These are phyloP conservation scores for Daktulosphaira vitifoliae DNA, from an alignment of 1,140 invertebrate species.

Conservation along the genomic window DNA sequence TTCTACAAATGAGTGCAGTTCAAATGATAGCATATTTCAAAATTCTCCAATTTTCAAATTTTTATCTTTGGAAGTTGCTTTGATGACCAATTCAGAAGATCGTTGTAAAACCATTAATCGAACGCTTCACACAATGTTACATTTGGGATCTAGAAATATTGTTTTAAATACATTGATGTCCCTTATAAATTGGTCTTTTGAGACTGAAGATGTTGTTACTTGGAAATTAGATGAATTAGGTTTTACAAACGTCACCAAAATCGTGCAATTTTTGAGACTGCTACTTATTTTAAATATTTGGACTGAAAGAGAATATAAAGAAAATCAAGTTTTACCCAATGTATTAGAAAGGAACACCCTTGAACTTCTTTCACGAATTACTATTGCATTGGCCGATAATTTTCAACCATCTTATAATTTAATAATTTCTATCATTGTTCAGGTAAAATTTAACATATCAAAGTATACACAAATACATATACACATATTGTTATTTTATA, in stretches of 20 bases:
- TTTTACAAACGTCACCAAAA: slow-evolving; percentile 20
- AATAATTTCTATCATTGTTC: slow-evolving; percentile 1
- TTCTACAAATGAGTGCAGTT: neutral
- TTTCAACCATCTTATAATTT: slow-evolving; percentile 13
- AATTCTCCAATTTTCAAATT: neutral
- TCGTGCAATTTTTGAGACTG: slow-evolving; percentile 7
- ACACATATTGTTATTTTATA: no score
- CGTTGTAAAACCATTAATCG: slow-evolving; percentile 14
- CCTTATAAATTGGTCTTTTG: slow-evolving; percentile 18
- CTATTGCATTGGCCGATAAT: slow-evolving; percentile 10
- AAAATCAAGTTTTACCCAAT: slow-evolving; percentile 9
- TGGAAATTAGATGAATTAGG: slow-evolving; percentile 20
- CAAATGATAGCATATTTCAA: neutral
- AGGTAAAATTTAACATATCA: neutral
- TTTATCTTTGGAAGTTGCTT: slow-evolving; percentile 9
- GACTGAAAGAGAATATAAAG: slow-evolving; percentile 22
- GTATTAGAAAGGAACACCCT: slow-evolving; percentile 5
- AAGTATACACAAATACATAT: no score
- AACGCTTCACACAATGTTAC: slow-evolving; percentile 13
- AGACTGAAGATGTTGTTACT: slow-evolving; percentile 1
- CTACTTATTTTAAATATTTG: slow-evolving; percentile 24
- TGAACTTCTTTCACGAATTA: slow-evolving; percentile 9
- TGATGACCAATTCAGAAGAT: slow-evolving; percentile 18
- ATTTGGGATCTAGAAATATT: slow-evolving; percentile 28
- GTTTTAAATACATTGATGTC: slow-evolving; percentile 19